Evolutionary conservation across 2,888 invertebrate genomes (phyloP).

Genomic region (Melieria crassipennis): DNA sequence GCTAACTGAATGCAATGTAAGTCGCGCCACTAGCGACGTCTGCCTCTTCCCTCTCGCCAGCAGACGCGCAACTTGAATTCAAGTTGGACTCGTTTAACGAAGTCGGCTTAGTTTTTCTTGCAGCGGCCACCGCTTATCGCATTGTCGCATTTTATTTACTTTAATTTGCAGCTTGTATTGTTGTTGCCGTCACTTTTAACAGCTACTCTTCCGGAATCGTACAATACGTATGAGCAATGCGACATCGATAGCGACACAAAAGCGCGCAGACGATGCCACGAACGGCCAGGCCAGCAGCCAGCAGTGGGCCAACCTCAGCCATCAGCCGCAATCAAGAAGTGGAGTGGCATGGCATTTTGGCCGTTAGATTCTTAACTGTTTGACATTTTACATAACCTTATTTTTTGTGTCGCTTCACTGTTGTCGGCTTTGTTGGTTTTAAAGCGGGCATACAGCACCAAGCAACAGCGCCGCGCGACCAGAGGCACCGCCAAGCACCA

Average conservation of each 20-base stretch:
- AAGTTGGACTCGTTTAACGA: too few relatives aligned
- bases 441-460: too few relatives aligned
- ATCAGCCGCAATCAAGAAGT: background rate
- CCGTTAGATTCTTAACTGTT: slow-evolving; percentile 63
- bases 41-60: too few relatives aligned
- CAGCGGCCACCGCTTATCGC: too few relatives aligned
- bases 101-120: too few relatives aligned
- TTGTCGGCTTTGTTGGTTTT: background rate
- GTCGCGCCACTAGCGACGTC: too few relatives aligned
- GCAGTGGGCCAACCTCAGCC: background rate
- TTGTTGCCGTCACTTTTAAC: slow-evolving; percentile 6
- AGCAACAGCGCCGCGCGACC: too few relatives aligned
- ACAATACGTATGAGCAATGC: background rate
- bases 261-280: background rate
- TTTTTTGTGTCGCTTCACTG: slow-evolving; percentile 34
- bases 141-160: too few relatives aligned
- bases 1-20: too few relatives aligned
- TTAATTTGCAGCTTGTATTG: background rate
- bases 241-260: background rate
- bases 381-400: slow-evolving; percentile 64
- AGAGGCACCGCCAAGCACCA: too few relatives aligned
- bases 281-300: background rate
- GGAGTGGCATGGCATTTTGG: slow-evolving; percentile 16
- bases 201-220: background rate
- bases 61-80: too few relatives aligned